These are phyloP conservation scores for Axea sp. DNA, from an alignment of 2,888 invertebrate genomes.

Conservation along the genomic window DNA sequence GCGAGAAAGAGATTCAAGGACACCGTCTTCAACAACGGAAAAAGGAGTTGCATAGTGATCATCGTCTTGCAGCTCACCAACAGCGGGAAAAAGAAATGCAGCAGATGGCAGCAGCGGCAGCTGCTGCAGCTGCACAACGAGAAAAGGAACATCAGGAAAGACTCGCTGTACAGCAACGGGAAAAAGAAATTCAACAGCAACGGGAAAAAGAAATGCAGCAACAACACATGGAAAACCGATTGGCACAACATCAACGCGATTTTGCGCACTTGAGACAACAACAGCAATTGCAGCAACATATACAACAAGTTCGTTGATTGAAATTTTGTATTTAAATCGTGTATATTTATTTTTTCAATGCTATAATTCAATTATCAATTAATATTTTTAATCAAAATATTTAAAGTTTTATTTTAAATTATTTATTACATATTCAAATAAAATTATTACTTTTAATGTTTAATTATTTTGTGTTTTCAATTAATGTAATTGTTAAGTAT, in stretches of 20 bases:
- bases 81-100: constrained; percentile 77
- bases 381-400: too few relatives aligned
- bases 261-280: constrained; percentile 77
- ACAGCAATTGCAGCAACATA: constrained; percentile 78
- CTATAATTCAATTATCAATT: too few relatives aligned
- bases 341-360: too few relatives aligned
- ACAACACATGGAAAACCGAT: constrained; percentile 72
- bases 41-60: constrained; percentile 69
- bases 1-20: constrained; percentile 76
- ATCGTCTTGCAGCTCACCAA: constrained; percentile 69
- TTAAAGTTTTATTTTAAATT: too few relatives aligned
- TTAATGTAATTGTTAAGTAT: too few relatives aligned
- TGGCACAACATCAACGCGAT: constrained; percentile 75
- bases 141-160: constrained; percentile 76
- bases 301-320: constrained; percentile 42
- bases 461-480: too few relatives aligned
- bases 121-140: constrained; percentile 68
- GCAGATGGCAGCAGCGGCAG: constrained; percentile 69
- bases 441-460: too few relatives aligned
- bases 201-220: constrained; percentile 74
- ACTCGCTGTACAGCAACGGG: constrained; percentile 71
- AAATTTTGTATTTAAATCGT: too few relatives aligned
- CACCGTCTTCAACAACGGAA: constrained; percentile 72
- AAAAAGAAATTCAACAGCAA: constrained; percentile 75
- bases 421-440: too few relatives aligned